A percentile compares a stretch with the other conserved stretches of the same genome.
These are phyloP conservation scores for Coptodon bakossiorum DNA, from an alignment of 2,113 vertebrate species.

Conservation along the genomic window DNA sequence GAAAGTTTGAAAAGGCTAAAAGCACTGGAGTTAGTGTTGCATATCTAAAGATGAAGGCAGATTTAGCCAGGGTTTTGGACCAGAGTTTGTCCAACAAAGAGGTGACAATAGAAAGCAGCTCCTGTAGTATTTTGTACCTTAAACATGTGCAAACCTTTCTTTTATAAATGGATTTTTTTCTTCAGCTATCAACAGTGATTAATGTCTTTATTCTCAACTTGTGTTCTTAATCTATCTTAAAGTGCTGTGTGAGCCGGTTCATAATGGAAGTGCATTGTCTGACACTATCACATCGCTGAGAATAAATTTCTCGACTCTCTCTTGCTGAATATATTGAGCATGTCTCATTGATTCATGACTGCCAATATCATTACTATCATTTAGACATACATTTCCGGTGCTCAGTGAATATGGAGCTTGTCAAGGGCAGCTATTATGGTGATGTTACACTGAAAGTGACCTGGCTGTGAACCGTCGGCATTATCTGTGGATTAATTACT, in stretches of 20 bases:
- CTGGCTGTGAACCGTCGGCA: conserved; percentile 36
- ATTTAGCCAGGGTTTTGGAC: not conserved
- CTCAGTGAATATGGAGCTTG: conserved; percentile 21
- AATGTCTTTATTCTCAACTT: not conserved
- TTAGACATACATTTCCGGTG: conserved; percentile 9
- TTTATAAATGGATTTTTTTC: not conserved
- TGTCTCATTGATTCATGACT: conserved; percentile 46
- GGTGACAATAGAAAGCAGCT: not conserved
- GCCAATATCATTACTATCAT: conserved; percentile 33
- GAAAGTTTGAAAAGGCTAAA: conserved; percentile 39
- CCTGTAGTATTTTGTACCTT: not conserved
- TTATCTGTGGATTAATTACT: conserved; percentile 50
- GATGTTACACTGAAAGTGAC: conserved; percentile 29
- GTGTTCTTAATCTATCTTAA: conserved; percentile 13
- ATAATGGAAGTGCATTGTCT: conserved; percentile 29
- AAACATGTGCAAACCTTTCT: not conserved
- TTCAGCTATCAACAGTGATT: not conserved
- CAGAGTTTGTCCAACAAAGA: not conserved
- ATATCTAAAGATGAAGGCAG: conserved; percentile 20
- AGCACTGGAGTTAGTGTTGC: conserved; percentile 12
- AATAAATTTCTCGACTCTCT: conserved; percentile 10
- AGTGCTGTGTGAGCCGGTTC: not conserved
- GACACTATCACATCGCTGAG: not conserved
- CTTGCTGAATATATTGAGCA: conserved; percentile 21
- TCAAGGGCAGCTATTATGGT: conserved; percentile 40